These are phyloP conservation scores for Villa cingulata DNA, from an alignment of 2,888 invertebrate genomes.

Conservation along the genomic window DNA sequence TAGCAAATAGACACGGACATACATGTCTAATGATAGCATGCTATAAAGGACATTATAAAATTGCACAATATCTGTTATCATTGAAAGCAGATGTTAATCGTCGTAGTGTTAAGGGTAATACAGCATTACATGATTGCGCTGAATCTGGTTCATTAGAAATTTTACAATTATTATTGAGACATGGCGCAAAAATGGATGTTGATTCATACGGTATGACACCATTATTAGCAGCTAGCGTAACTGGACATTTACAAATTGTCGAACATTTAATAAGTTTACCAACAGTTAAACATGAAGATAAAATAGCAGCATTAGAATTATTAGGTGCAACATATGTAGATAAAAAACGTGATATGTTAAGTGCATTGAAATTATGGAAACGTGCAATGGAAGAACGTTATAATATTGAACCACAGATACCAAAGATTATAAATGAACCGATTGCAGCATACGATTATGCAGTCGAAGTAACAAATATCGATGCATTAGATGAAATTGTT, in stretches of 20 bases:
- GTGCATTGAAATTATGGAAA: constrained; percentile 79
- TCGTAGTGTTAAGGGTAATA: constrained; percentile 79
- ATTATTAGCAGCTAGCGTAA: constrained; percentile 79
- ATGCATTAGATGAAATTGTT: constrained; percentile 70
- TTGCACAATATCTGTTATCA: constrained; percentile 76
- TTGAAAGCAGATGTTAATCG: constrained; percentile 85
- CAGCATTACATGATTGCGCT: constrained; percentile 95
- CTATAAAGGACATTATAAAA: constrained; percentile 84
- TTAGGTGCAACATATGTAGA: constrained; percentile 94
- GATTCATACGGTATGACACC: constrained; percentile 97
- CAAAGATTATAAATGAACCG: constrained; percentile 58
- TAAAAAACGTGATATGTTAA: constrained; percentile 86
- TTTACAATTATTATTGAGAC: constrained; percentile 70
- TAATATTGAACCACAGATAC: constrained; percentile 46
- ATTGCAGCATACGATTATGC: constrained; percentile 83
- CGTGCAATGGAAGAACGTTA: constrained; percentile 76
- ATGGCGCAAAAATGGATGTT: constrained; percentile 84
- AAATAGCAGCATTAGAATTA: constrained; percentile 81
- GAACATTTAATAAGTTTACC: constrained; percentile 73
- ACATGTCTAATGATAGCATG: constrained; percentile 98
- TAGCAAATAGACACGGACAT: constrained; percentile 90
- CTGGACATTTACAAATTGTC: constrained; percentile 85
- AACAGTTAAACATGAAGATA: constrained; percentile 60
- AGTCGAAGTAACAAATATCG: constrained; percentile 64
- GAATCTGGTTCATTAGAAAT: constrained; percentile 91